These are phyloP conservation scores for Neodiprion lecontei DNA, from an alignment of 1,140 invertebrate genomes.

Conservation along the genomic window DNA sequence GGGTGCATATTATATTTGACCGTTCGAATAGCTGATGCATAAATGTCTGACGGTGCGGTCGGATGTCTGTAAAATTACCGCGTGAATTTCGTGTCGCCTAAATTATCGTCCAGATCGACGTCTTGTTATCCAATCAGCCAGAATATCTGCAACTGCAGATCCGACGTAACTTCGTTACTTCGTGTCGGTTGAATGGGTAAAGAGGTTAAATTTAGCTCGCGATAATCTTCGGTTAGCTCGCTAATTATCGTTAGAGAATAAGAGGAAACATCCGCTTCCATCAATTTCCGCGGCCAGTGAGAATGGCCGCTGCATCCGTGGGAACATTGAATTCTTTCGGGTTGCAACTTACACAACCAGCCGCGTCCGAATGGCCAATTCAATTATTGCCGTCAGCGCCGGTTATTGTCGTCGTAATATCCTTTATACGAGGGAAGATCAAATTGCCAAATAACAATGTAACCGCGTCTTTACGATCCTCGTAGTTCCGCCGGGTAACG, in stretches of 20 bases:
- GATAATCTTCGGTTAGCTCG: too few relatives aligned
- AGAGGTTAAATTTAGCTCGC: too few relatives aligned
- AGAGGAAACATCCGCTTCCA: background rate
- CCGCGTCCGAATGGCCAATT: background rate
- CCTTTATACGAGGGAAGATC: conserved; percentile 1
- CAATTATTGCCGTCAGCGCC: background rate
- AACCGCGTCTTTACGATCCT: background rate
- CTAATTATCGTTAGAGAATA: too few relatives aligned
- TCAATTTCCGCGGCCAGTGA: background rate
- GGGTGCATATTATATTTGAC: background rate
- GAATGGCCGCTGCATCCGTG: background rate
- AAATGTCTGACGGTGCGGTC: background rate
- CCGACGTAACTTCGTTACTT: background rate
- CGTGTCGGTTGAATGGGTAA: too few relatives aligned
- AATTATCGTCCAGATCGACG: background rate
- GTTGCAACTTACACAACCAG: background rate
- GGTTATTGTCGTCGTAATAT: conserved; percentile 3
- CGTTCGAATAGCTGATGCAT: background rate
- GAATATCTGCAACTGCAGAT: background rate
- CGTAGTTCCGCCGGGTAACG: background rate
- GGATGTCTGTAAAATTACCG: background rate
- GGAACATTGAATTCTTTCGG: background rate
- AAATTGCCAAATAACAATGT: background rate
- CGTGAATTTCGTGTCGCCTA: background rate
- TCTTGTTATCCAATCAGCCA: background rate